Conservation (phyloP, 2,797 vertebrate genomes). For the Epinephelus coioides region DNA sequence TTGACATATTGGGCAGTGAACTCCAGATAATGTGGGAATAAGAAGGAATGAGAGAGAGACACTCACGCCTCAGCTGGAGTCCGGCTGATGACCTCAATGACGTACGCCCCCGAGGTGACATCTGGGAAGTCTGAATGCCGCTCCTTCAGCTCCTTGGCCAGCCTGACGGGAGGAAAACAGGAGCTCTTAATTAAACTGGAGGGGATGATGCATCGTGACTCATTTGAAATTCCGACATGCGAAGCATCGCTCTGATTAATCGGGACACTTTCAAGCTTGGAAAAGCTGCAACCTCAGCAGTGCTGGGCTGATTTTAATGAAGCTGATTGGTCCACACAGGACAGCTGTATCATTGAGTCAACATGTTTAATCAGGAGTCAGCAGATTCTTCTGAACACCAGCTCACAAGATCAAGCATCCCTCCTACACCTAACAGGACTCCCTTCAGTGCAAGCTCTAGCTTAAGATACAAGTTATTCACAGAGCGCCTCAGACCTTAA, state of each 20-base stretch:
- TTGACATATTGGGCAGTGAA: neutral
- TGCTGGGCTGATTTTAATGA: neutral
- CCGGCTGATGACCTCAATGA: constrained; percentile 94
- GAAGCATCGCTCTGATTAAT: neutral
- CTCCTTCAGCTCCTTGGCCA: constrained; percentile 91
- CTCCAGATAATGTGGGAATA: neutral
- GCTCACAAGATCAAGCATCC: neutral
- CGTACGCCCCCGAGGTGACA: constrained; percentile 93
- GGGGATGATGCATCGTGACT: neutral
- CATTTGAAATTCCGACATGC: neutral
- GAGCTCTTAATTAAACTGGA: neutral
- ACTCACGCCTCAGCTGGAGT: constrained; percentile 96
- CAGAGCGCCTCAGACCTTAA: too few species aligned
- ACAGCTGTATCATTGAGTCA: neutral
- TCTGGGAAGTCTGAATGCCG: constrained; percentile 93
- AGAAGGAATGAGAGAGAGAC: neutral
- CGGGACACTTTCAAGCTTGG: neutral
- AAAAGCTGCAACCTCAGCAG: neutral
- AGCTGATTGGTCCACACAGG: neutral
- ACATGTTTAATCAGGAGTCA: neutral
- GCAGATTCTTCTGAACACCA: neutral
- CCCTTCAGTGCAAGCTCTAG: too few species aligned
- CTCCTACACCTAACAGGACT: too few species aligned
- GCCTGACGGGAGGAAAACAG: constrained; percentile 49
- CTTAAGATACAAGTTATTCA: too few species aligned